A percentile compares a stretch with the other conserved stretches of the same genome.
Evolutionary conservation across 1,140 invertebrate species (phyloP).

Genomic region (Aradophagus sp.): DNA sequence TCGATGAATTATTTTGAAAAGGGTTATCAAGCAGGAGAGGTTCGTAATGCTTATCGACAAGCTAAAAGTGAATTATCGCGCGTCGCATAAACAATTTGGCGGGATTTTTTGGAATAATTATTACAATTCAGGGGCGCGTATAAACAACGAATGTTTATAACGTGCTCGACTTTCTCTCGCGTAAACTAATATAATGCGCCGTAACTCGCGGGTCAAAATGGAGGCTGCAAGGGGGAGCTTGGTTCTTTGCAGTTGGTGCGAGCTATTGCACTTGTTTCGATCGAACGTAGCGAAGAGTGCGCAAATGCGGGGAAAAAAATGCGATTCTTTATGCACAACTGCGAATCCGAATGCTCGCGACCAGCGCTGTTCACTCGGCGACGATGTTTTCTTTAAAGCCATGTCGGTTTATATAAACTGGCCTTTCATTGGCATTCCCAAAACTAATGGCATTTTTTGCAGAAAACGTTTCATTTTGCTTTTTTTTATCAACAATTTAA

Average conservation of each 20-base stretch:
- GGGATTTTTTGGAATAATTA: too few relatives aligned
- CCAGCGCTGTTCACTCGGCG: constrained; percentile 36
- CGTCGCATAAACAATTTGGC: too few relatives aligned
- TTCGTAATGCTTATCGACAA: too few relatives aligned
- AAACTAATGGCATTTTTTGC: constrained; percentile 6
- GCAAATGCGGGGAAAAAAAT: constrained; percentile 57
- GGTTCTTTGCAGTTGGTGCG: constrained; percentile 47
- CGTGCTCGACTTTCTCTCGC: constrained; percentile 20
- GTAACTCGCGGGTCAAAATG: constrained; percentile 41
- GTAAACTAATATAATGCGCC: constrained; percentile 39
- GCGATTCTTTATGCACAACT: constrained; percentile 51
- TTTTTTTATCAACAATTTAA: too few relatives aligned
- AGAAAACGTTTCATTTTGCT: too few relatives aligned
- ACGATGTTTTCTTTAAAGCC: constrained; percentile 55
- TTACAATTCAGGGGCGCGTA: too few relatives aligned
- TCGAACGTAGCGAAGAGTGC: constrained; percentile 55
- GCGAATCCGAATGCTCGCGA: constrained; percentile 35
- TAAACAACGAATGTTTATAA: constrained; percentile 41
- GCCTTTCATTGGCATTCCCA: neutral
- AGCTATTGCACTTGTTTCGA: constrained; percentile 57
- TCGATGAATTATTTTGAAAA: too few relatives aligned
- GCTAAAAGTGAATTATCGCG: too few relatives aligned
- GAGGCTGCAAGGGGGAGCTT: constrained; percentile 47
- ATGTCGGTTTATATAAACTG: neutral
- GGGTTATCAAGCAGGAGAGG: too few relatives aligned